A percentile compares a stretch with the other conserved stretches of the same genome.
These are phyloP conservation scores for Dendronephthya gigantea DNA, from an alignment of 64 coral and sea anemone genomes.

Conservation along the genomic window DNA sequence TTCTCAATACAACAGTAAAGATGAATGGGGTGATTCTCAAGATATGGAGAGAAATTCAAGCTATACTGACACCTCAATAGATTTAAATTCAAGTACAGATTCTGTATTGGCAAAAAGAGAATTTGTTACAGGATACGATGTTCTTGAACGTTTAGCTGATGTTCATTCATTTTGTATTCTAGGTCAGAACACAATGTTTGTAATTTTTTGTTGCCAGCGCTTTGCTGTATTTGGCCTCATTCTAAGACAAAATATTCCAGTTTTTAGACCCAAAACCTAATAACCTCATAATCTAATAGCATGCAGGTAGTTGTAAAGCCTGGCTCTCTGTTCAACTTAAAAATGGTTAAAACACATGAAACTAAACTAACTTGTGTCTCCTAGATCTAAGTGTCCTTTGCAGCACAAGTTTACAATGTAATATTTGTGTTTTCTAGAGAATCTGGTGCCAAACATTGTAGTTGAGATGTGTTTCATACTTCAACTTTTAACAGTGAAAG, in stretches of 20 bases:
- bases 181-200: constrained; percentile 5
- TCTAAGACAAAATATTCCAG: too few species aligned
- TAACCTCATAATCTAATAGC: too few species aligned
- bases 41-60: not conserved
- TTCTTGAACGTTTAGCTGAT: not conserved
- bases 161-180: not conserved
- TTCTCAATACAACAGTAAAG: not conserved
- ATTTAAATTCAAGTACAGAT: not conserved
- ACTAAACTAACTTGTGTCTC: too few species aligned
- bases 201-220: not conserved
- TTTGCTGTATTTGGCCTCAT: too few species aligned
- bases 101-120: not conserved
- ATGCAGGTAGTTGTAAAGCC: too few species aligned
- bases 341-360: too few species aligned
- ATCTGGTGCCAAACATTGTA: constrained; percentile 75
- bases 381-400: too few species aligned
- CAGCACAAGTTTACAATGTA: not conserved
- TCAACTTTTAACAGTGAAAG: not conserved
- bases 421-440: constrained; percentile 13
- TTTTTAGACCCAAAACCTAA: too few species aligned
- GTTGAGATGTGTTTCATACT: constrained; percentile 24
- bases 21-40: not conserved
- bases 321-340: too few species aligned
- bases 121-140: not conserved
- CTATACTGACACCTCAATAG: not conserved